phyloP scores from a whole-genome alignment of 2,113 vertebrate genomes.

The Phoxinus phoxinus region DNA sequence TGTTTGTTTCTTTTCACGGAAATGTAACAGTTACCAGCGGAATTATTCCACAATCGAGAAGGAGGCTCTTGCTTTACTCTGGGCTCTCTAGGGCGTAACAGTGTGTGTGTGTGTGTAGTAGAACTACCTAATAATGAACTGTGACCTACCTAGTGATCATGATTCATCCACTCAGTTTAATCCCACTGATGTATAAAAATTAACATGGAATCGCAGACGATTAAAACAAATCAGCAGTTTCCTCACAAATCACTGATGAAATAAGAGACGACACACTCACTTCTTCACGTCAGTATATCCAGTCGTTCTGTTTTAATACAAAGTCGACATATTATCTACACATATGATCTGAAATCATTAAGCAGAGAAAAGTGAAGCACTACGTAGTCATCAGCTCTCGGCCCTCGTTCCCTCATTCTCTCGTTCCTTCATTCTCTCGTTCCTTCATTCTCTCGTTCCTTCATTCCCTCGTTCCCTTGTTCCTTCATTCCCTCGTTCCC shows the following conservation, averaged over 20 bases:
- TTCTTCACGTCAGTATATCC: constrained; percentile 33
- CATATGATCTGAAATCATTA: constrained; percentile 57
- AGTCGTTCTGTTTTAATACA: constrained; percentile 62
- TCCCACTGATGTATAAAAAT: not conserved
- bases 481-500: too few relatives aligned
- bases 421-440: too few relatives aligned
- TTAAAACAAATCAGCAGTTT: not conserved
- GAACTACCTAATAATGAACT: not conserved
- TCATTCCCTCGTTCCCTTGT: too few relatives aligned
- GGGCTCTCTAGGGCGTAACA: too few relatives aligned
- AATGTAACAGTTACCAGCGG: too few relatives aligned
- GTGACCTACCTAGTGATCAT: not conserved
- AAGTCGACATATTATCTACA: constrained; percentile 65
- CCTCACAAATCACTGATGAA: not conserved
- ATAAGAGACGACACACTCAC: constrained; percentile 7
- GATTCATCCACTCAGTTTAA: not conserved
- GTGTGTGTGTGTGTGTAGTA: not conserved
- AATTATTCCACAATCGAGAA: too few relatives aligned
- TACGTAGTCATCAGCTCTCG: constrained; percentile 46
- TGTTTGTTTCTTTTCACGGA: too few relatives aligned
- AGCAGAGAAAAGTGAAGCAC: constrained; percentile 54
- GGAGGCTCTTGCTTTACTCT: too few relatives aligned
- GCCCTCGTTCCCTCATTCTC: too few relatives aligned
- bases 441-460: too few relatives aligned
- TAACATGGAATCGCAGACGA: too few relatives aligned